A percentile compares a stretch with the other conserved stretches of the same genome.
These are phyloP conservation scores for Patella pellucida DNA, from an alignment of 2,888 invertebrate genomes.

Conservation along the genomic window DNA sequence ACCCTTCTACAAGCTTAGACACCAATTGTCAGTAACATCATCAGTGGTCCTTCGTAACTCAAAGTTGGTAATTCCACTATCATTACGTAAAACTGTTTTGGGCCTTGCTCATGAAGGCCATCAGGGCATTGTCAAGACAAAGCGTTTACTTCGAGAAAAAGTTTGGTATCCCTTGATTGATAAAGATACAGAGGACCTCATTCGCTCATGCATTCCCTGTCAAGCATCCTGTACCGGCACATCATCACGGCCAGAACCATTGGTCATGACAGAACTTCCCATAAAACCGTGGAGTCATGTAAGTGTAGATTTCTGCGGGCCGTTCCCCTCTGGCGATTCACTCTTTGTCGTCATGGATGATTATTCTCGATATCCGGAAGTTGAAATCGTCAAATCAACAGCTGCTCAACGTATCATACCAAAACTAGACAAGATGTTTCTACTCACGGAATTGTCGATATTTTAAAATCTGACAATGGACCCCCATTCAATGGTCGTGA, in stretches of 20 bases:
- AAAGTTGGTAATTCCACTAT: constrained; percentile 32
- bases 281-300: constrained; percentile 26
- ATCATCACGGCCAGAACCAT: no score
- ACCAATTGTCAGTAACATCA: constrained; percentile 10
- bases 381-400: constrained; percentile 29
- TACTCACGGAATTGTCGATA: constrained; percentile 30
- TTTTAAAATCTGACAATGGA: constrained; percentile 34
- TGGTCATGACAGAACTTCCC: constrained; percentile 22
- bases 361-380: constrained; percentile 35
- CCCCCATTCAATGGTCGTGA: constrained; percentile 31
- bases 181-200: neutral
- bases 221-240: neutral
- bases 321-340: constrained; percentile 27
- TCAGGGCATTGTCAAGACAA: constrained; percentile 40
- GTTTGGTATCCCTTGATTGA: constrained; percentile 30
- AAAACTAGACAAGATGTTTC: constrained; percentile 32
- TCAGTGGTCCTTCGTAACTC: constrained; percentile 19
- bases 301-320: constrained; percentile 35
- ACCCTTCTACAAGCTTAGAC: neutral
- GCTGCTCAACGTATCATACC: constrained; percentile 31
- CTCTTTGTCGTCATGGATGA: constrained; percentile 39
- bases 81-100: constrained; percentile 29
- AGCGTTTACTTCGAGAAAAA: constrained; percentile 33
- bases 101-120: constrained; percentile 42
- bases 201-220: constrained; percentile 29